phyloP scores from a whole-genome alignment of 64 coral and sea anemone species.

The Montipora cactus region DNA sequence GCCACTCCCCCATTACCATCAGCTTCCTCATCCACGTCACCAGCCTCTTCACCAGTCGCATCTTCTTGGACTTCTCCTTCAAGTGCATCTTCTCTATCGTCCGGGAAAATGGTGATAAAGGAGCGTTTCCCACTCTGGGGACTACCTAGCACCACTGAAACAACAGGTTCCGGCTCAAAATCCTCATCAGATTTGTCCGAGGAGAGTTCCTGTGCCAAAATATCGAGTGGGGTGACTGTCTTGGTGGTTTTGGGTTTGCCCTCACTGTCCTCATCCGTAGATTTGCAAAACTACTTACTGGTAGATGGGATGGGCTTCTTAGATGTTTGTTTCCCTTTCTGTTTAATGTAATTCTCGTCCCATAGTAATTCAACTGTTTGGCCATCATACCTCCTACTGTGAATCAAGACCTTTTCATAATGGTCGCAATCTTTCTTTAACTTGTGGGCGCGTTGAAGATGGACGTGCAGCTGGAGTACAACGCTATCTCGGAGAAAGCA shows the following conservation, averaged over 20 bases:
- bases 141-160: background rate
- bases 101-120: background rate
- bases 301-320: background rate
- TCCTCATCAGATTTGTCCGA: background rate
- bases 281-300: background rate
- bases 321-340: background rate
- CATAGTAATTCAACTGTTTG: background rate
- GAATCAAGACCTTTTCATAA: background rate
- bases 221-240: background rate
- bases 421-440: background rate
- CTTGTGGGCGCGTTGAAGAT: background rate
- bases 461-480: background rate
- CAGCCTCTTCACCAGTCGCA: background rate
- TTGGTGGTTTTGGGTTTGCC: background rate
- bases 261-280: background rate
- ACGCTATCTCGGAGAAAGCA: background rate
- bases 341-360: constrained; percentile 5
- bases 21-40: background rate
- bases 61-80: constrained; percentile 9
- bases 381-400: constrained; percentile 1
- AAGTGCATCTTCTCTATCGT: constrained; percentile 9
- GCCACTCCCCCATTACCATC: background rate
- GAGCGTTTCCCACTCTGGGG: background rate
- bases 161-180: background rate
- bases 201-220: background rate